Evolutionary conservation across 2,797 vertebrate genomes (phyloP).

Genomic region (Peromyscus eremicus): DNA sequence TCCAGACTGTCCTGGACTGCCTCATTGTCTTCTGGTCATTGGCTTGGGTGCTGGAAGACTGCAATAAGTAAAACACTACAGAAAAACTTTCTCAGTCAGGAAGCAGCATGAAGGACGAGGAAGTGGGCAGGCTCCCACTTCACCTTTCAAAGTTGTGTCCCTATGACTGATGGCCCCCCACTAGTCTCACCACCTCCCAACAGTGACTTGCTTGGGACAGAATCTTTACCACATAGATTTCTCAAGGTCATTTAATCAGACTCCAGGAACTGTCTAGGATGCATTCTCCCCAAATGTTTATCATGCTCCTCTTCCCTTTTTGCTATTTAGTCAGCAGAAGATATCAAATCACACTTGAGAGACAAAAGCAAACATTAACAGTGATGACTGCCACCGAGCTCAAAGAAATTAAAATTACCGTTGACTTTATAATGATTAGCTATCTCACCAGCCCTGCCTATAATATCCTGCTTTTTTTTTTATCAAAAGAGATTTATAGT

Average conservation of each 20-base stretch:
- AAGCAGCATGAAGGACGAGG: neutral
- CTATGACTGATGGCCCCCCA: neutral
- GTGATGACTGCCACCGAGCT: neutral
- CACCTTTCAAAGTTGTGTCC: neutral
- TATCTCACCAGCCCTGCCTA: neutral
- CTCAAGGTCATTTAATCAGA: neutral
- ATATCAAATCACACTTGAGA: neutral
- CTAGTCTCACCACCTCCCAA: neutral
- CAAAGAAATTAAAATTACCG: neutral
- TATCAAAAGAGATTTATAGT: neutral
- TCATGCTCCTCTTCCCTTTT: neutral
- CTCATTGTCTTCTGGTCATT: neutral
- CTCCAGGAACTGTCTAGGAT: neutral
- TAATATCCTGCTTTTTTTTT: neutral
- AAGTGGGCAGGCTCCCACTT: neutral
- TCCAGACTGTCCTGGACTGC: fast-evolving
- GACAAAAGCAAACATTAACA: neutral
- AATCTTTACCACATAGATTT: neutral
- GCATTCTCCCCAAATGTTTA: neutral
- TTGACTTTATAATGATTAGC: neutral
- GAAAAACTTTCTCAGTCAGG: no score
- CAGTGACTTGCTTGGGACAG: neutral
- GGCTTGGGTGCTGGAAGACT: no score
- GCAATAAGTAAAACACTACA: no score
- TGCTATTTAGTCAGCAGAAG: neutral